Evolutionary conservation across 2,113 vertebrate species (phyloP).

Genomic region (Ibidorhyncha struthersii): DNA sequence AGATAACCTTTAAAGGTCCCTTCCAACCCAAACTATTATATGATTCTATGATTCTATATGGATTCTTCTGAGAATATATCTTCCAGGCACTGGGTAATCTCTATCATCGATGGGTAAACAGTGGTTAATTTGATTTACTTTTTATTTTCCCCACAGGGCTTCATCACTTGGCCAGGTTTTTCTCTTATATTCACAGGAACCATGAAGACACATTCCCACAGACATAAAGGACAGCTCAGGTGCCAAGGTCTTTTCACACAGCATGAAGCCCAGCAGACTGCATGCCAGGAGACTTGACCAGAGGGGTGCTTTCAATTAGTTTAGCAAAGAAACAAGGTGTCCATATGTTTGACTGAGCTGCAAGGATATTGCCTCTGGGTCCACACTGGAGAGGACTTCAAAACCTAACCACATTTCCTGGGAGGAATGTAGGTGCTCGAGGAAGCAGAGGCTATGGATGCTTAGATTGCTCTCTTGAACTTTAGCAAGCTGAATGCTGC

Average conservation of each 20-base stretch:
- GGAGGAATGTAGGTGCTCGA: background rate
- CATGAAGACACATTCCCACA: background rate
- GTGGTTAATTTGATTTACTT: background rate
- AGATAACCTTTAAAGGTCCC: background rate
- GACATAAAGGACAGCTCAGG: background rate
- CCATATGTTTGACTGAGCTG: background rate
- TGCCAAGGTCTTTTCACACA: background rate
- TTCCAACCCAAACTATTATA: background rate
- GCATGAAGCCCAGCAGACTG: background rate
- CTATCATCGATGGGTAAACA: background rate
- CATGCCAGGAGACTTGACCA: background rate
- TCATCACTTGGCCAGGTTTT: background rate
- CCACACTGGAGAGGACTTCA: background rate
- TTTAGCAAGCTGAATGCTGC: background rate
- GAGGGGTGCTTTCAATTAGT: background rate
- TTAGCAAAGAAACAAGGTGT: background rate
- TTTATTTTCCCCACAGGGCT: background rate
- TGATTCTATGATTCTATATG: background rate
- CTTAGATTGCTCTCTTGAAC: background rate
- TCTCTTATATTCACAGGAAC: background rate
- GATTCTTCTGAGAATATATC: background rate
- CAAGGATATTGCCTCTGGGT: background rate
- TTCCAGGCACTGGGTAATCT: background rate
- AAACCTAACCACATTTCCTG: background rate
- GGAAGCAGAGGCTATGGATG: background rate